These are phyloP conservation scores for Ormyrus thymus DNA, from an alignment of 2,888 invertebrate genomes.

Conservation along the genomic window DNA sequence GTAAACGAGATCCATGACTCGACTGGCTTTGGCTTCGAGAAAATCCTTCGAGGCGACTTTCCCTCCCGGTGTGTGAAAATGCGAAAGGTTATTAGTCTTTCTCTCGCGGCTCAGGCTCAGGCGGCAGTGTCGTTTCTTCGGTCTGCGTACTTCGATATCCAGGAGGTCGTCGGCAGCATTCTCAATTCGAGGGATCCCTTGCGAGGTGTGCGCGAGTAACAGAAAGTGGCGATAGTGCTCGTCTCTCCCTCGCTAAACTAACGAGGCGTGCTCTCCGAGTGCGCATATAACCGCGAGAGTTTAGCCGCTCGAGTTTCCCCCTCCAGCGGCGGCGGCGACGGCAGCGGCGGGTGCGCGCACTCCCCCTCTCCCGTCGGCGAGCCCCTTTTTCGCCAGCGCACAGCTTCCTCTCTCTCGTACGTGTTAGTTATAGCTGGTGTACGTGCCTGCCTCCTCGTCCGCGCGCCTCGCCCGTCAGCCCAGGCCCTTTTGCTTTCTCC, in stretches of 20 bases:
- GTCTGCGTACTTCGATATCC: constrained; percentile 21
- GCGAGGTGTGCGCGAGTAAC: not conserved
- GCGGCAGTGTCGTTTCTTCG: constrained; percentile 24
- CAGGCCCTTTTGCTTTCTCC: not conserved
- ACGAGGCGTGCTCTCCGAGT: constrained; percentile 28
- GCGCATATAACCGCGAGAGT: constrained; percentile 48
- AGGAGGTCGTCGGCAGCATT: constrained; percentile 28
- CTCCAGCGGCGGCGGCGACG: not conserved
- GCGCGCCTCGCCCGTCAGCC: not conserved
- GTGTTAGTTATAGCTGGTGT: not conserved
- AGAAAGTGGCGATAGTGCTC: constrained; percentile 2
- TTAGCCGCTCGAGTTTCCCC: not conserved
- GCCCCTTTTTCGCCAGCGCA: not conserved
- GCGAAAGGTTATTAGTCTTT: not conserved
- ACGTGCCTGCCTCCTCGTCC: constrained; percentile 28
- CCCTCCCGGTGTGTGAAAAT: no score
- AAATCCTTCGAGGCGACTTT: no score
- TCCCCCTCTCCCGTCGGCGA: not conserved
- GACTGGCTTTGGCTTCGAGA: not conserved
- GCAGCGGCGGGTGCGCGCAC: not conserved
- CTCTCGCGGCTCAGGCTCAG: not conserved
- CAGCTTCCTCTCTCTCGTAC: not conserved
- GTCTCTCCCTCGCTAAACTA: constrained; percentile 45
- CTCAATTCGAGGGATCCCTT: not conserved
- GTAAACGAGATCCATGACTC: constrained; percentile 77